These are phyloP conservation scores for Paraescarpia echinospica DNA, from an alignment of 1,140 invertebrate species.

Conservation along the genomic window DNA sequence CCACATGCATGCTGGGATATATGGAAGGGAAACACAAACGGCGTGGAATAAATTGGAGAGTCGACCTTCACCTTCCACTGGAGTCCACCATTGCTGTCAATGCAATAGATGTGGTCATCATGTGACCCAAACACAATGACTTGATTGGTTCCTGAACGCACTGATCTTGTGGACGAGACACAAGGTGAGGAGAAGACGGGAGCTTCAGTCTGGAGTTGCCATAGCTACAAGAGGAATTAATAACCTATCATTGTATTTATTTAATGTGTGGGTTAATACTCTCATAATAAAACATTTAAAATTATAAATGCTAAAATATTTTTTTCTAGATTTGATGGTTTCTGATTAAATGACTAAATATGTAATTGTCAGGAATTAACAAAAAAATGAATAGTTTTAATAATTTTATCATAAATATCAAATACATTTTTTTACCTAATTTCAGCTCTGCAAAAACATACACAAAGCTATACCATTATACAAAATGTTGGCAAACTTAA, in stretches of 20 bases:
- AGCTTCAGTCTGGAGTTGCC: constrained; percentile 62
- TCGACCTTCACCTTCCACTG: constrained; percentile 53
- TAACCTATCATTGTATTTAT: constrained; percentile 54
- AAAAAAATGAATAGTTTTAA: not conserved
- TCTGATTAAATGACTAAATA: not conserved
- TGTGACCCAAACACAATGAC: constrained; percentile 68
- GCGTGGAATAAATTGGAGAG: constrained; percentile 67
- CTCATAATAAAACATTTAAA: not conserved
- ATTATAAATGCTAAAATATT: not conserved
- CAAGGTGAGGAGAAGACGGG: constrained; percentile 70
- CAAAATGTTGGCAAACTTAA: too few species aligned
- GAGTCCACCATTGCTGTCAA: constrained; percentile 51
- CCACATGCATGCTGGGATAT: not conserved
- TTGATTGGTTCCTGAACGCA: constrained; percentile 42
- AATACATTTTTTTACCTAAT: not conserved
- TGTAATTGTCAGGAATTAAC: not conserved
- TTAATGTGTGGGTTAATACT: constrained; percentile 39
- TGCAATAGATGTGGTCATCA: constrained; percentile 65
- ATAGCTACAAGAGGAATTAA: constrained; percentile 59
- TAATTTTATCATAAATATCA: too few species aligned
- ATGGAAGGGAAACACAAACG: constrained; percentile 49
- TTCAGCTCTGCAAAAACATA: too few species aligned
- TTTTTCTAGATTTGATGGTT: not conserved
- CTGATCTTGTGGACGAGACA: constrained; percentile 34
- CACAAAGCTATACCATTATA: too few species aligned